Evolutionary conservation across 2,113 vertebrate species (phyloP), one percentile per base, ranked within the genome.

Genomic region (Gymnorhina tibicen): DNA sequence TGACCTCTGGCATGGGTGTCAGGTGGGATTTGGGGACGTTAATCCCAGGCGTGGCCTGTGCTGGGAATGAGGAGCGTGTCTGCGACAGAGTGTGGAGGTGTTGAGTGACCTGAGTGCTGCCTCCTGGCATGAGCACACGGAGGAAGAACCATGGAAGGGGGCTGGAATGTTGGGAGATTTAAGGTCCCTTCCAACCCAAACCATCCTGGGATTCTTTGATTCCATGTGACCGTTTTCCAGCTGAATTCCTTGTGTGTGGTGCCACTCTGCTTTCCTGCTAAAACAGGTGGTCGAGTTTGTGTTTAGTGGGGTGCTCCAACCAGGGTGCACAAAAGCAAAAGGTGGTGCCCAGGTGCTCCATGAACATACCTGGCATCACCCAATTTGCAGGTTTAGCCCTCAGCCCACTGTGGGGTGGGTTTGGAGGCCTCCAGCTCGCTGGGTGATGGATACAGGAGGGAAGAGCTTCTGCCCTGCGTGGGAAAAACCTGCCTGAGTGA

Each of bases 221-320:
- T 33, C 53, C 41, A 9, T 33, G 53, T 9, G 41, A 19, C 23
- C 44, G 3, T 26, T 52, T 63, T 8, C n/a, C 69, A 50, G 39
- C 69, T 47, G 62, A 46, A 39, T 52, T 85, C 72, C 79, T n/a
- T 7, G 35, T 0, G 5, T 32, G 67, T 59, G 63, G 53, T 28
- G n/a, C 33, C 16, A 1, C 67, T n/a, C 24, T 62, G 13, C 44
- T 32, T 16, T 35, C n/a, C 42, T 20, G 17, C 60, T 60, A 28
- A 18, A 41, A 19, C 28, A 55, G 32, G 53, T 1, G 2, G 6
- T 68, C 0, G 0, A 9, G 32, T 41, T 58, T 44, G 56, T 1
- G 1, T 55, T 41, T 3, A 12, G 28, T 18, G 39, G 37, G 17
- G 2, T 49, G 24, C 76, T 58, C 77, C 59, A 26, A 0, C 6